phyloP scores from a whole-genome alignment of 30 jellyfish, hydroid and myxozoan species.

The Sanderia malayensis region DNA sequence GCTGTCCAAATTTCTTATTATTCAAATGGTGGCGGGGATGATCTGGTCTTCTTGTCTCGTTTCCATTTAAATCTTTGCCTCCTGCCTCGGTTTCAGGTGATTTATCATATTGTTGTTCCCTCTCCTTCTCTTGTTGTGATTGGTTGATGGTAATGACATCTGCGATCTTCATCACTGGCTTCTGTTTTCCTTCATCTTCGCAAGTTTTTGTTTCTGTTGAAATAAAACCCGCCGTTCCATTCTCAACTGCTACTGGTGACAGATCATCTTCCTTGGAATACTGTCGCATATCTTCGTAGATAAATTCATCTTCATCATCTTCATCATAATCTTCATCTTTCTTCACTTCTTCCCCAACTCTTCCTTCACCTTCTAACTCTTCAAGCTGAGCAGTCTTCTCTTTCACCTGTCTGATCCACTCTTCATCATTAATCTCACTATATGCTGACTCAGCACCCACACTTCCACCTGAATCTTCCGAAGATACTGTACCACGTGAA shows the following conservation, averaged over 20 bases:
- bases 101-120: too few relatives aligned
- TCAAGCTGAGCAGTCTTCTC: conserved; percentile 4
- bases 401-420: background rate
- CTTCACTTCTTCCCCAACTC: background rate
- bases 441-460: background rate
- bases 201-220: too few relatives aligned
- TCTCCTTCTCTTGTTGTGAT: too few relatives aligned
- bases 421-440: conserved; percentile 5
- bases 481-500: conserved; percentile 2
- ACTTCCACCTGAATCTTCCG: background rate
- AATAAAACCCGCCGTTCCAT: too few relatives aligned
- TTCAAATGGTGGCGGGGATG: too few relatives aligned
- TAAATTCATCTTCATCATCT: background rate
- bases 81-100: too few relatives aligned
- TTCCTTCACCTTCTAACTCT: background rate
- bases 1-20: too few relatives aligned
- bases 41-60: too few relatives aligned
- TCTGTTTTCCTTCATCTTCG: too few relatives aligned
- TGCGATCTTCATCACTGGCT: background rate
- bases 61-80: too few relatives aligned
- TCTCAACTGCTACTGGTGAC: background rate
- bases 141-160: background rate
- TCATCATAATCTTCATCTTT: background rate
- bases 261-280: background rate
- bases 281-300: conserved; percentile 1